Evolutionary conservation across 2,797 vertebrate species (phyloP), one percentile per base, ranked within the genome.

Genomic region (Typhlichthys eigenmanni): DNA sequence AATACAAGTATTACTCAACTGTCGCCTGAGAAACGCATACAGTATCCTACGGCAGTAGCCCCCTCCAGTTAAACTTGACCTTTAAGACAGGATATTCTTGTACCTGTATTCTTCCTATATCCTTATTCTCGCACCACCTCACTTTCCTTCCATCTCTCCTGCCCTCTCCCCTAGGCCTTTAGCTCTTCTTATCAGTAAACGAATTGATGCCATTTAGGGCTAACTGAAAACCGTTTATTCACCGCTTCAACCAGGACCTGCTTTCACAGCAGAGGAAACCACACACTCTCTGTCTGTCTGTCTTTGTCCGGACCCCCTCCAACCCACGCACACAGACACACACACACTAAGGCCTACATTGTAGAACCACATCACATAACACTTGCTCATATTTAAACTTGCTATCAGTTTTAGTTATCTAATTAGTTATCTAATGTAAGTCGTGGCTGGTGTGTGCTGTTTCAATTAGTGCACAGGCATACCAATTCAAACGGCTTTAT

Each of bases 171-270:
- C 14, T 51, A 51, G 29, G 50, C 46, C 14, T 58, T n/a, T 58
- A 58, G 32, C 70, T 79, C 54, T 65, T 55, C 77, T 89, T 87
- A 89, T 89, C 86, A 77, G 86, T 46, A 74, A 67, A 83, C 70
- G 60, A 83, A 88, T 84, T 83, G 63, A 58, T 47, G 80, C 84
- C 77, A 83, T 84, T 82, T 69, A 64, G 76, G 74, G 63, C 75
- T 70, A 91, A 90, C 85, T 87, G 88, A 87, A 86, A 89, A 89
- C 79, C 85, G 82, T 89, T 87, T 82, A 82, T 80, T 86, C 74
- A 78, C 64, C 76, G 80, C 78, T 68, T 77, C 72, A 78, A 53
- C 70, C 62, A 64, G 64, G 68, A 71, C 63, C 54, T 71, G 65
- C 54, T 60, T 78, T 68, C 54, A 79, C 71, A 82, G 74, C 57